Evolutionary conservation across 2,113 vertebrate genomes (phyloP).

Genomic region (Planiliza haematocheilus): DNA sequence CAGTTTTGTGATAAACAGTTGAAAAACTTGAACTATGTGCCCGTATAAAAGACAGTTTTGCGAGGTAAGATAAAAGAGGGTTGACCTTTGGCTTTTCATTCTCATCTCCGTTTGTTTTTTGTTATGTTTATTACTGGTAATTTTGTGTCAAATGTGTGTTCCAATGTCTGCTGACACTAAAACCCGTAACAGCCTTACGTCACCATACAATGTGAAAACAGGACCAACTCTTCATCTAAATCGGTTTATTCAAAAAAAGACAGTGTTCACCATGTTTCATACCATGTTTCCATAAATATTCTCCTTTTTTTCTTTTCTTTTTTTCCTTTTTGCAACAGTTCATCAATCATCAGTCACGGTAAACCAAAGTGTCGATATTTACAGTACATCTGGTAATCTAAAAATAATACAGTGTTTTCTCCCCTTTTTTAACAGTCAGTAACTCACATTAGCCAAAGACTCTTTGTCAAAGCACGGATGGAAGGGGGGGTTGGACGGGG

Average conservation of each 20-base stretch:
- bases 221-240: conserved; percentile 28
- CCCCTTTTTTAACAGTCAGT: conserved; percentile 63
- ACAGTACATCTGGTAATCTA: conserved; percentile 56
- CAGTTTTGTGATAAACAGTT: no score
- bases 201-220: conserved; percentile 13
- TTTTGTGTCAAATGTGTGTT: no score
- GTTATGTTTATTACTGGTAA: no score
- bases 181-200: no score
- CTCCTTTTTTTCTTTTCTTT: conserved; percentile 21
- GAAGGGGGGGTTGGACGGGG: conserved; percentile 22
- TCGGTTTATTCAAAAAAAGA: conserved; percentile 78
- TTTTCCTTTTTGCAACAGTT: conserved; percentile 56
- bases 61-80: no score
- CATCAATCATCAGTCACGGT: conserved; percentile 50
- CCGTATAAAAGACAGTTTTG: no score
- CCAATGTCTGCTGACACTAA: not conserved
- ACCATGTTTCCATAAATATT: conserved; percentile 46
- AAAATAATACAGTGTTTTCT: conserved; percentile 57
- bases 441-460: conserved; percentile 29
- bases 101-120: no score
- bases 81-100: no score
- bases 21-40: no score
- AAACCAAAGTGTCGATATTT: conserved; percentile 51
- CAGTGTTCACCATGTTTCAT: conserved; percentile 50
- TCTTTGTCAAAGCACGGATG: conserved; percentile 14